These are phyloP conservation scores for Pelvicachromis taeniatus DNA, from an alignment of 2,113 vertebrate genomes.

Conservation along the genomic window DNA sequence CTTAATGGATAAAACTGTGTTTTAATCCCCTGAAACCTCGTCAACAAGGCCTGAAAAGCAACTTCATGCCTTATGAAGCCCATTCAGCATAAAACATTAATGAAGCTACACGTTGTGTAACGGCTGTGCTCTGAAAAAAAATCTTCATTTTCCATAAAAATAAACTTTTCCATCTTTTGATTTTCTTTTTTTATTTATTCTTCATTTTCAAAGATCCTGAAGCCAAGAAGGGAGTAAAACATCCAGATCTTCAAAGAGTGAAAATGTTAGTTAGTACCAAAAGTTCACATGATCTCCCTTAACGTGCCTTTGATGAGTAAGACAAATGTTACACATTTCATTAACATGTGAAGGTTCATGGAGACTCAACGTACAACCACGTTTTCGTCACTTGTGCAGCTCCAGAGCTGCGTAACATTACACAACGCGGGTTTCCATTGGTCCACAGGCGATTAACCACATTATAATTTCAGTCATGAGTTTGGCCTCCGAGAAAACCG, in stretches of 20 bases:
- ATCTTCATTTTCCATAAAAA: background rate
- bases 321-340: background rate
- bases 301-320: fast-evolving
- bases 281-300: background rate
- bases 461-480: background rate
- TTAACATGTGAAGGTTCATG: background rate
- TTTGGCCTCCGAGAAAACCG: background rate
- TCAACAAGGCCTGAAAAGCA: background rate
- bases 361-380: fast-evolving
- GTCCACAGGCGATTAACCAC: background rate
- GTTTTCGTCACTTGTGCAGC: background rate
- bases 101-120: background rate
- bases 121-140: background rate
- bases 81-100: background rate
- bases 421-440: background rate
- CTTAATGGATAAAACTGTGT: background rate
- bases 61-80: background rate
- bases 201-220: background rate
- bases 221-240: background rate
- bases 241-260: background rate
- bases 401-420: background rate
- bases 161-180: fast-evolving
- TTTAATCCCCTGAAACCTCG: background rate
- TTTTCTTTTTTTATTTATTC: background rate
- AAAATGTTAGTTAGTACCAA: fast-evolving